Base-by-base conservation (phyloP, 2,888 invertebrate genomes). In the Tridacna gigas region DNA sequence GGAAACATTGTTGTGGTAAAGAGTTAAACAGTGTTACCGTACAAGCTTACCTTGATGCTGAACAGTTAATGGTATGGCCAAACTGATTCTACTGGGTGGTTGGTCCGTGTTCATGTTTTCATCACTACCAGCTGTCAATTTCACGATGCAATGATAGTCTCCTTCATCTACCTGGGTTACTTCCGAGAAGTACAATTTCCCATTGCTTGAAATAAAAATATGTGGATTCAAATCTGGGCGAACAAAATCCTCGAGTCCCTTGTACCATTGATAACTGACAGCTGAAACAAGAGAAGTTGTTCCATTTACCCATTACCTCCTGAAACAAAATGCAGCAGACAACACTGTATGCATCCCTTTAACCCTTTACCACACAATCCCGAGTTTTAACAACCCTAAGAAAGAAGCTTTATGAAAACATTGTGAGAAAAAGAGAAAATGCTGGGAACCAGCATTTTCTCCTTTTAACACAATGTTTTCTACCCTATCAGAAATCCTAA, bases 191-290 rank as follows among this genome's bases (percentile, higher is more conserved):
- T 99, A 99, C 26, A 99, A 96, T 25, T 98, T 97, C 67, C 99
- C 99, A 95, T 99, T 98, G 91, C 97, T 96, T 0, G 99, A 99
- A 0, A 98, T 98, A 96, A 99, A 99, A 0, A 98, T 97, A 87
- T 94, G 89, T 7, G 91, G 89, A 77, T 99, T 96, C 91, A 97
- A 96, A 94, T 98, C 98, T 94, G 99, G 98, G 93, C 99, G 98
- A 0, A 99, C 98, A 90, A 88, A 89, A 67, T 89, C 97, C 0
- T 97, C 97, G 91, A 98, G 98, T 92, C 96, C 97, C 93, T 97
- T 97, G 15, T 97, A 97, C 99, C 99, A 99, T 90, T 98, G 97
- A 94, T 97, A 98, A 0, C 79, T 83, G 13, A 90, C 81, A 12
- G 89, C 91, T 91, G 74, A 51, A 83, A 84, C 51, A 22, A 47